Conservation (phyloP, 2,113 vertebrate species). For the Pteropus alecto region DNA sequence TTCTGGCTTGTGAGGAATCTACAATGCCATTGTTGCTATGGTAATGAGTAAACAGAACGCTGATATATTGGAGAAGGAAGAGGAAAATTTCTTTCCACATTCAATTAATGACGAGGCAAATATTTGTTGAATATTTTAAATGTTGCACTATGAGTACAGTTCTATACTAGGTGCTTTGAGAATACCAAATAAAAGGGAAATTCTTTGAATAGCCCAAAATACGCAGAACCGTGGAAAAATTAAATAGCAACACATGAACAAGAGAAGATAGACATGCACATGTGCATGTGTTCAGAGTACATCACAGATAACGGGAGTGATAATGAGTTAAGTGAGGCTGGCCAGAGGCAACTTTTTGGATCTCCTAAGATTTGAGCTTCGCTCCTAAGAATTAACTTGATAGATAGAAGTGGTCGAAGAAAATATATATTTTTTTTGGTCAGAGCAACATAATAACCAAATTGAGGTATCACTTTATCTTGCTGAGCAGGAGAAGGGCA, state of each 20-base stretch:
- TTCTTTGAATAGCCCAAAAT: neutral
- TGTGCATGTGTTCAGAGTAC: neutral
- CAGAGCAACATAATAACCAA: neutral
- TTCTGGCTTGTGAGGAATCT: neutral
- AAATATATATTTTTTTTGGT: neutral
- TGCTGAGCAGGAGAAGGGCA: neutral
- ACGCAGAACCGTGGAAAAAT: neutral
- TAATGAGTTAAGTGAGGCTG: neutral
- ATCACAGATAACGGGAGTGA: neutral
- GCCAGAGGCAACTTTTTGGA: neutral
- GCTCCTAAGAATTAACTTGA: neutral
- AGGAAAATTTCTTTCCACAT: conserved; percentile 30
- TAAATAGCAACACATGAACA: neutral
- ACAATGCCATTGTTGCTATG: neutral
- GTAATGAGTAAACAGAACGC: neutral
- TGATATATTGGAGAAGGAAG: neutral
- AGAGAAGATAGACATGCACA: neutral
- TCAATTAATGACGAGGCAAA: neutral
- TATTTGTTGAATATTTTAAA: conserved; percentile 41
- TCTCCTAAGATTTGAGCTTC: neutral
- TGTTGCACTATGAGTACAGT: neutral
- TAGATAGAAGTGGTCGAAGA: neutral
- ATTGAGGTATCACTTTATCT: neutral
- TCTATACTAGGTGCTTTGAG: neutral
- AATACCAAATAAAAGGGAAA: neutral